Evolutionary conservation across 2,797 vertebrate species (phyloP).

Genomic region (Thamnophis elegans): DNA sequence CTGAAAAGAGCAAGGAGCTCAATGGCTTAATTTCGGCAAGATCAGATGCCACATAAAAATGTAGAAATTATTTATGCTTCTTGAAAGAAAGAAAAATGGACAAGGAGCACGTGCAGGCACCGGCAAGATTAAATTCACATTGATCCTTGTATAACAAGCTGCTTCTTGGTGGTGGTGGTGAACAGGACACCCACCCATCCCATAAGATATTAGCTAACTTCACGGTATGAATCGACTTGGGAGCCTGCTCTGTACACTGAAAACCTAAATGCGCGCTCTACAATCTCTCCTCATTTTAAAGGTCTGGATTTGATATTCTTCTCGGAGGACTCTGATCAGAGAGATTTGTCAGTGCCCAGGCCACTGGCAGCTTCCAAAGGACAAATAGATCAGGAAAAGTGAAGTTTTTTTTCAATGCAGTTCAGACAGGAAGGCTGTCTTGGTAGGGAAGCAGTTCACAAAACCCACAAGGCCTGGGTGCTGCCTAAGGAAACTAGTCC

Average conservation of each 20-base stretch:
- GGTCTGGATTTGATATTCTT: not conserved
- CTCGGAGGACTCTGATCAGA: not conserved
- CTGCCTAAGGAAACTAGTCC: not conserved
- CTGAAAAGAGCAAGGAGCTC: not conserved
- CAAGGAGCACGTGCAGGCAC: too few relatives aligned
- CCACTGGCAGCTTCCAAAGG: not conserved
- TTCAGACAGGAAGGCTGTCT: not conserved
- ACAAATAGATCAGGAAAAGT: rapidly evolving
- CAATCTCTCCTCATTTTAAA: too few relatives aligned
- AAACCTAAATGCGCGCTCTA: not conserved
- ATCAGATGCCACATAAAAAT: not conserved
- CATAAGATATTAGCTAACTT: too few relatives aligned
- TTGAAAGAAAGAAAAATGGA: not conserved
- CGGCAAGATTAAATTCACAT: not conserved
- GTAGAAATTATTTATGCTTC: not conserved
- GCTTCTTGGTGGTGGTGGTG: too few relatives aligned
- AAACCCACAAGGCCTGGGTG: conserved; percentile 2
- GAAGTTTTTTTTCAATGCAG: not conserved
- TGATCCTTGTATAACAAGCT: not conserved
- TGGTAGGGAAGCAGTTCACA: not conserved
- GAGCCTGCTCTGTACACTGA: not conserved
- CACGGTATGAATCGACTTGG: not conserved
- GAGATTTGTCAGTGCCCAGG: rapidly evolving
- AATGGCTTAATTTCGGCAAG: not conserved
- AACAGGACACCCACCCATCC: not conserved